Conservation (phyloP, 2,113 vertebrate species). For the Agelaius tricolor region DNA sequence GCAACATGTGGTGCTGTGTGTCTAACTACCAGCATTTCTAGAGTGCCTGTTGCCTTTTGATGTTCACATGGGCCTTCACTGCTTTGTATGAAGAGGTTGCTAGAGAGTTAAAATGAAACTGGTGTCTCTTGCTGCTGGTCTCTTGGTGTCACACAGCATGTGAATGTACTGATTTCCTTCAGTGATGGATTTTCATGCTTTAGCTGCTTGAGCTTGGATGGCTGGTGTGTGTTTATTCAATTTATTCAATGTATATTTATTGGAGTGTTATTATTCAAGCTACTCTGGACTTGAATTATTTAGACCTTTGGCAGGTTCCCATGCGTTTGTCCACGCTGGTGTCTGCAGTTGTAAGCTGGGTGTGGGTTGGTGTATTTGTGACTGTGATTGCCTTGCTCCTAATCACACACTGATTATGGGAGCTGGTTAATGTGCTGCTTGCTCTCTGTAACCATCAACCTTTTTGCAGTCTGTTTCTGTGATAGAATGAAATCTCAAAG, state of each 20-base stretch:
- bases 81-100: not conserved
- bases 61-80: not conserved
- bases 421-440: not conserved
- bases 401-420: not conserved
- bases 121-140: not conserved
- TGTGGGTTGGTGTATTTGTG: not conserved
- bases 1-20: slow-evolving; percentile 26
- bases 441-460: not conserved
- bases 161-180: not conserved
- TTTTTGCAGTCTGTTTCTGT: not conserved
- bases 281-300: not conserved
- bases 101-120: not conserved
- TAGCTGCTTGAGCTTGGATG: not conserved
- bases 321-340: accelerated
- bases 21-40: not conserved
- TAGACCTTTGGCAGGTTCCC: not conserved
- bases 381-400: not conserved
- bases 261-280: not conserved
- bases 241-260: not conserved
- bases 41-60: not conserved
- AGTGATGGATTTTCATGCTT: not conserved
- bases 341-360: not conserved
- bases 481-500: not conserved
- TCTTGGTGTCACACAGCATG: not conserved
- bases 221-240: not conserved